Evolutionary conservation across 2,113 vertebrate genomes (phyloP), one percentile per base, ranked within the genome.

Genomic region (Periophthalmodon schlosseri): DNA sequence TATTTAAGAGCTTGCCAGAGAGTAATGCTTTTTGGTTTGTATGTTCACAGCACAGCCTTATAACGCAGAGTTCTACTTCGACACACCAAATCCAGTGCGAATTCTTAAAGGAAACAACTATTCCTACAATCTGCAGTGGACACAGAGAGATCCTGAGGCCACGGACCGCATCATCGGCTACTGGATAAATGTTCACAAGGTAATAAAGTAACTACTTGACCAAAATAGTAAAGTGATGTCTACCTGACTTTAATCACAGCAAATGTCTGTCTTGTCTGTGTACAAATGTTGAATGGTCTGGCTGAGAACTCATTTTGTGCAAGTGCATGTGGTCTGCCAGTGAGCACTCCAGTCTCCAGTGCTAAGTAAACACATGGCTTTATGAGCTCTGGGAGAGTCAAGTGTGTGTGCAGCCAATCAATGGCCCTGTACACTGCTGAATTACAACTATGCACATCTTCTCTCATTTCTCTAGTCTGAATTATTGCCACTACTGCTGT

Each of bases 21-120:
- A 36, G 52, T n/a, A 18, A 56, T 13, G 63, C 28, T 28, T 60
- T 69, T 72, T 64, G 14, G 11, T 1, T 2, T 75, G 16, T 67
- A 9, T 71, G 12, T 69, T 74, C 77, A 79, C 89, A 99, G 97
- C 95, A 80, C 95, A 93, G 86, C 96, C 98, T 54, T 99, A 96
- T 87, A 95, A 93, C 76, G 96, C 96, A n/a, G 98, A 99, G 86
- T 99, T 99, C 93, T 99, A 98, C 94, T 99, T 94, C 68, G 97
- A 99, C 89, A 99, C 97, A 70, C 96, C 95, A 46, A 99, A 96
- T 86, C 97, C 97, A 70, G 96, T 97, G 74, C 89, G 95, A 75
- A 95, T 95, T 84, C 91, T 94, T 87, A 98, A 95, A 88, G 95
- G 95, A 84, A 97, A 95, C 92, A 98, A 97, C 93, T 99, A 97